Conservation (phyloP, 2,113 vertebrate genomes). For the Hymenochirus boettgeri region DNA sequence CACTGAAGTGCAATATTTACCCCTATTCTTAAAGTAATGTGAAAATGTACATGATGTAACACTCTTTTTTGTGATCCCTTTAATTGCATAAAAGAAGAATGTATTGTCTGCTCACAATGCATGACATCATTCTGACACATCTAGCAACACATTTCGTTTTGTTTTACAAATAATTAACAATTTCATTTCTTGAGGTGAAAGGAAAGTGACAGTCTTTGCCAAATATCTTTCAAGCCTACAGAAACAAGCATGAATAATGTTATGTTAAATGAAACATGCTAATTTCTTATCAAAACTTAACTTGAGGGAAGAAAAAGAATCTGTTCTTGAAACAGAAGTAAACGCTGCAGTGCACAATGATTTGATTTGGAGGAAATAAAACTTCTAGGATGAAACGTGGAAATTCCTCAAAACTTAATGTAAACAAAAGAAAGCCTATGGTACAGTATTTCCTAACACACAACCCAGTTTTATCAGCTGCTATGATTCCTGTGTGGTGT, state of each 20-base stretch:
- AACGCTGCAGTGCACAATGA: conserved; percentile 6
- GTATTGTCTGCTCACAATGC: no score
- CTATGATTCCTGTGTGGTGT: no score
- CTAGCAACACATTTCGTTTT: conserved; percentile 18
- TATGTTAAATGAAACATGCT: conserved; percentile 27
- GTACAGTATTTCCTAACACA: no score
- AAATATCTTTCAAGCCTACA: conserved; percentile 22
- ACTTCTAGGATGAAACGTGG: no score
- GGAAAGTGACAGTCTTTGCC: conserved; percentile 13
- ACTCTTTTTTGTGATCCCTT: no score
- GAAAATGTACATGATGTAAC: no score
- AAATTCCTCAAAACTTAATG: no score
- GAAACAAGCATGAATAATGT: conserved; percentile 29
- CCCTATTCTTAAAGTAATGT: no score
- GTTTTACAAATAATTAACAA: conserved; percentile 24
- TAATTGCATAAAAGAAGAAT: no score
- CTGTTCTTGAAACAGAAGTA: conserved; percentile 12
- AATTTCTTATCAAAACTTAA: conserved; percentile 37
- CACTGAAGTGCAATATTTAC: no score
- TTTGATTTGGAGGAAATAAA: conserved; percentile 4
- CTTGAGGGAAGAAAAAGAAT: conserved; percentile 19
- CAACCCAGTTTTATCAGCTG: no score
- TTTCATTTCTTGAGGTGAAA: conserved; percentile 20
- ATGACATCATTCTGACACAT: background rate
- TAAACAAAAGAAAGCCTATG: no score